These are phyloP conservation scores for Oxytorus armatus DNA, from an alignment of 2,888 invertebrate species.

Conservation along the genomic window DNA sequence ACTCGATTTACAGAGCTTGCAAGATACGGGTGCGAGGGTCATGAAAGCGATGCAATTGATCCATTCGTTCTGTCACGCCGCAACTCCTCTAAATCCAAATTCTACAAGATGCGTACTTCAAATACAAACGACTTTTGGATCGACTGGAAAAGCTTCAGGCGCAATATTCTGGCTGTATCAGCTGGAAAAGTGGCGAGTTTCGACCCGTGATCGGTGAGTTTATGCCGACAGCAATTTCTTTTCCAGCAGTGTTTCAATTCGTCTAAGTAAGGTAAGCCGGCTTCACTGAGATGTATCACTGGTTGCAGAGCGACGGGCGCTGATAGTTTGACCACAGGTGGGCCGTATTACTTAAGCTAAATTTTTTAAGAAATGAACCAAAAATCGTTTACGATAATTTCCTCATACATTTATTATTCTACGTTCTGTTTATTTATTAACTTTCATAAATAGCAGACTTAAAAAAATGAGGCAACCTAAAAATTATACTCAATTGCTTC, in stretches of 20 bases:
- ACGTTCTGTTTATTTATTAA: too few relatives aligned
- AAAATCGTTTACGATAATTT: too few relatives aligned
- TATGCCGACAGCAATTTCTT: not conserved
- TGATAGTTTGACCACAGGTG: constrained; percentile 20
- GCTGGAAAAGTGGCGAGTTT: constrained; percentile 95
- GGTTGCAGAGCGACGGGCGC: constrained; percentile 28
- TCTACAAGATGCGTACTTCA: constrained; percentile 94
- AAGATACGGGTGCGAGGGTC: constrained; percentile 87
- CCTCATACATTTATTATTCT: too few relatives aligned
- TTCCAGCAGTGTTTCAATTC: not conserved
- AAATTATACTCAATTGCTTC: too few relatives aligned
- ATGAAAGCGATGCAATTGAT: constrained; percentile 89
- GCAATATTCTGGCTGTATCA: constrained; percentile 94
- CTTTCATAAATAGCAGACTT: too few relatives aligned
- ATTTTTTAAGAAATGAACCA: constrained; percentile 3
- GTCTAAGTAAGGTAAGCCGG: not conserved
- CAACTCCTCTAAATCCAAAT: constrained; percentile 93
- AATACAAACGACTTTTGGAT: constrained; percentile 92
- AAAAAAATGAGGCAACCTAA: too few relatives aligned
- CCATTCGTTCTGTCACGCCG: constrained; percentile 93
- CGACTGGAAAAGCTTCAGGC: constrained; percentile 95
- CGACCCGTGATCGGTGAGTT: constrained; percentile 90
- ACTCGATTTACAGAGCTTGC: constrained; percentile 77
- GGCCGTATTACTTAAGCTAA: constrained; percentile 52
- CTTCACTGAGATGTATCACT: not conserved